phyloP scores from a whole-genome alignment of 2,113 vertebrate genomes.

The Panthera leo region DNA sequence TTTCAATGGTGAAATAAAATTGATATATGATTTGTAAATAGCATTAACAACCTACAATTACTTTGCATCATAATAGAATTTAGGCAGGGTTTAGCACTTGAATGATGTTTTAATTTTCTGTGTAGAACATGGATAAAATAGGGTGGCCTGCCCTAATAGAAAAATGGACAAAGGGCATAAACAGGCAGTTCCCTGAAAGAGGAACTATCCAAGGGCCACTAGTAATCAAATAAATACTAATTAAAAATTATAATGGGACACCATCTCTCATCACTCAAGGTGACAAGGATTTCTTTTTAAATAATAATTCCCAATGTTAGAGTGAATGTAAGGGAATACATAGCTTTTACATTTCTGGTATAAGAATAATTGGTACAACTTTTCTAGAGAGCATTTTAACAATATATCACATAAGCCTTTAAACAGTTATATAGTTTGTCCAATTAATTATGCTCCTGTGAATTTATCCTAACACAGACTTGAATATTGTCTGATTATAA shows the following conservation, averaged over 20 bases:
- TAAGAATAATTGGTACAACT: background rate
- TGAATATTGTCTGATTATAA: background rate
- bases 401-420: background rate
- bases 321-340: background rate
- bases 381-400: background rate
- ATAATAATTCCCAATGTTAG: constrained; percentile 12
- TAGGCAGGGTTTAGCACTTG: constrained; percentile 84
- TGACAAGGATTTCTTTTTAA: constrained; percentile 52
- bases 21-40: constrained; percentile 85
- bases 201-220: constrained; percentile 14
- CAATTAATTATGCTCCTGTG: background rate
- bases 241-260: constrained; percentile 40
- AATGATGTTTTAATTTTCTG: constrained; percentile 87
- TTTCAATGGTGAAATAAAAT: constrained; percentile 84
- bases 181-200: background rate
- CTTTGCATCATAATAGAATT: constrained; percentile 86
- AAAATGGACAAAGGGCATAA: constrained; percentile 33
- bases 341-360: background rate
- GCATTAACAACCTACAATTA: constrained; percentile 85
- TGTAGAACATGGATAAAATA: constrained; percentile 53
- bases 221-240: constrained; percentile 40
- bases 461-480: background rate
- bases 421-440: background rate
- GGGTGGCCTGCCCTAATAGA: background rate
- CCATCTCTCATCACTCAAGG: background rate